phyloP scores from a whole-genome alignment of 2,113 vertebrate species.

The Sardina pilchardus region DNA sequence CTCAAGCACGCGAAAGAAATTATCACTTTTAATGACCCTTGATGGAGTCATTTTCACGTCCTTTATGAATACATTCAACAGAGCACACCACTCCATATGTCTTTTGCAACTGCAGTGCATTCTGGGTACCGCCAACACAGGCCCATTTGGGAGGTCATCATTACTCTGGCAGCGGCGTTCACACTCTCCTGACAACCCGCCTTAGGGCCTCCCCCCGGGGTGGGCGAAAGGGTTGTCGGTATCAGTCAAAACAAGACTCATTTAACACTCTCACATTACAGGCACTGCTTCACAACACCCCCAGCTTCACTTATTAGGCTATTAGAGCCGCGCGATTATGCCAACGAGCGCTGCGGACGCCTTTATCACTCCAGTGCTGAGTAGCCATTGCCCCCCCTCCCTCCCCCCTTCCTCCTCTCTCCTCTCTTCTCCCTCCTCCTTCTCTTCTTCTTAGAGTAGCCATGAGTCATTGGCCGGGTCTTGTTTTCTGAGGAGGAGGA shows the following conservation, averaged over 20 bases:
- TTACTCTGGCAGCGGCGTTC: slow-evolving; percentile 52
- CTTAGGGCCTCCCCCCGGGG: slow-evolving; percentile 13
- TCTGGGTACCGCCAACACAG: slow-evolving; percentile 13
- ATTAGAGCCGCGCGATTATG: background rate
- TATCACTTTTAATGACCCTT: background rate
- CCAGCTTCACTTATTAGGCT: background rate
- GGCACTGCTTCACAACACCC: background rate
- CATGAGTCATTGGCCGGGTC: background rate
- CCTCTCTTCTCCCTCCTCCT: background rate
- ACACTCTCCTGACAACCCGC: slow-evolving; percentile 44
- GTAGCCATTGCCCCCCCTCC: background rate
- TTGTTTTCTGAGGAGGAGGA: background rate
- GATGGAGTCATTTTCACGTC: background rate
- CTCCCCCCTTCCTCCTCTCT: background rate
- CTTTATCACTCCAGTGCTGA: background rate
- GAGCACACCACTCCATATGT: background rate
- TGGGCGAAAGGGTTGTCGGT: background rate
- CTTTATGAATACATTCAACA: background rate
- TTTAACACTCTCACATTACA: background rate
- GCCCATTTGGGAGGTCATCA: slow-evolving; percentile 38
- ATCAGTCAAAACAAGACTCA: slow-evolving; percentile 28
- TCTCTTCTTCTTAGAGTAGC: background rate
- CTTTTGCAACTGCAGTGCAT: background rate
- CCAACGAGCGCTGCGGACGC: background rate
- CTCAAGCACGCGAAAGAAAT: background rate